Evolutionary conservation across 37 sponge, comb jelly and placozoan genomes (phyloP).

Genomic region (Aplysina aerophoba): DNA sequence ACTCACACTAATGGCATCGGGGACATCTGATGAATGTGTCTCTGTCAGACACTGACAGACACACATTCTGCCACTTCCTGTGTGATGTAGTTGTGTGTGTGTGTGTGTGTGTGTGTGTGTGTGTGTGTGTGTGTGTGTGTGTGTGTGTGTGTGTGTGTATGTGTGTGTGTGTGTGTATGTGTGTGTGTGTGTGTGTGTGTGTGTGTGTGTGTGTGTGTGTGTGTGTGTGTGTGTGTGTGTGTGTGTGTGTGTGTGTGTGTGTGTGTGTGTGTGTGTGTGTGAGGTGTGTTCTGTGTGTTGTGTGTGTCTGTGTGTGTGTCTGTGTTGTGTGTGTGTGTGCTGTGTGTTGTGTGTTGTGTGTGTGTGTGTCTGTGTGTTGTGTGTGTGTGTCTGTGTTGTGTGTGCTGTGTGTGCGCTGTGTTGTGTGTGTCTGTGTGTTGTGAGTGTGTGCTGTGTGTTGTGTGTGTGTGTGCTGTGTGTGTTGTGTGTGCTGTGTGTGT

Average conservation of each 20-base stretch:
- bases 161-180: neutral
- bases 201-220: constrained; percentile 28
- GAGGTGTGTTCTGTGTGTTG: no score
- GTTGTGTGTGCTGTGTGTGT: no score
- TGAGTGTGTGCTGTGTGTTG: no score
- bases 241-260: constrained; percentile 13
- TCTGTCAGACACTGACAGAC: neutral
- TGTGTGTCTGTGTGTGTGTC: no score
- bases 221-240: constrained; percentile 24
- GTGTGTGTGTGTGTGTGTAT: constrained; percentile 2
- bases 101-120: no score
- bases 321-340: neutral
- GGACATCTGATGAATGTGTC: no score
- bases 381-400: neutral
- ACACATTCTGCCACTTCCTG: neutral
- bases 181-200: constrained; percentile 22
- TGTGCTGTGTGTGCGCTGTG: no score
- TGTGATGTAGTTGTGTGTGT: neutral
- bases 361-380: no score
- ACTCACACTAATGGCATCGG: no score
- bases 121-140: neutral
- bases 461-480: no score
- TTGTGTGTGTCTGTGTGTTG: no score
- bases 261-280: constrained; percentile 19
- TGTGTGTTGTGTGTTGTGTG: no score